A percentile compares a stretch with the other conserved stretches of the same genome.
Evolutionary conservation across 2,888 invertebrate species (phyloP).

Genomic region (Eupithecia abbreviata): DNA sequence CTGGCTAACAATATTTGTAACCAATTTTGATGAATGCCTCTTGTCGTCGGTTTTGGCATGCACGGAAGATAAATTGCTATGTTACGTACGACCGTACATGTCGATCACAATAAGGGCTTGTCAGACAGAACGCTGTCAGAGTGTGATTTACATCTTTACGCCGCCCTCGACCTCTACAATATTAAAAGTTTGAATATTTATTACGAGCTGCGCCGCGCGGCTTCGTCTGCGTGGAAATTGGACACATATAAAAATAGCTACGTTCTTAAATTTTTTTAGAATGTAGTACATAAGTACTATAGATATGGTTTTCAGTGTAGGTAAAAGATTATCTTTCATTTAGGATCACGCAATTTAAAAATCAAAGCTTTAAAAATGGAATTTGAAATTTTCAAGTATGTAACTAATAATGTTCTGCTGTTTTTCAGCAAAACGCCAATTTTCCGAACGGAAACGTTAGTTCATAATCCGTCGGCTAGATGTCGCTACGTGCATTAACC

Average conservation of each 20-base stretch:
- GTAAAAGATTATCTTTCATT: no score
- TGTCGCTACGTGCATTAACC: conserved; percentile 74
- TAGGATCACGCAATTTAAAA: not conserved
- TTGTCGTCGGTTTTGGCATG: conserved; percentile 37
- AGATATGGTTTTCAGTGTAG: no score
- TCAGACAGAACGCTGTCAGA: conserved; percentile 39
- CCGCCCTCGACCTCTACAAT: not conserved
- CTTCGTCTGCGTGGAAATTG: no score
- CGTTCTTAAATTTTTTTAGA: no score
- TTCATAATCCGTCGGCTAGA: conserved; percentile 63
- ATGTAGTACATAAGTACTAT: no score
- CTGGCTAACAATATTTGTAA: conserved; percentile 3
- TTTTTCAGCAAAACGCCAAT: conserved; percentile 21
- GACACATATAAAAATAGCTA: no score
- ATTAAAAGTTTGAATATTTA: not conserved
- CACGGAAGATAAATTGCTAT: conserved; percentile 32
- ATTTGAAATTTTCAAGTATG: not conserved
- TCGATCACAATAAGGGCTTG: conserved; percentile 50
- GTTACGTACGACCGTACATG: conserved; percentile 33
- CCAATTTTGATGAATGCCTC: conserved; percentile 35
- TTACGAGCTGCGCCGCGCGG: no score
- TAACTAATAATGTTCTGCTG: not conserved
- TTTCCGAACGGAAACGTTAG: conserved; percentile 51
- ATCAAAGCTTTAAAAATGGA: not conserved
- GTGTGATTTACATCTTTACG: not conserved